Evolutionary conservation across 2,888 invertebrate species (phyloP).

Genomic region (Melinaea marsaeus): DNA sequence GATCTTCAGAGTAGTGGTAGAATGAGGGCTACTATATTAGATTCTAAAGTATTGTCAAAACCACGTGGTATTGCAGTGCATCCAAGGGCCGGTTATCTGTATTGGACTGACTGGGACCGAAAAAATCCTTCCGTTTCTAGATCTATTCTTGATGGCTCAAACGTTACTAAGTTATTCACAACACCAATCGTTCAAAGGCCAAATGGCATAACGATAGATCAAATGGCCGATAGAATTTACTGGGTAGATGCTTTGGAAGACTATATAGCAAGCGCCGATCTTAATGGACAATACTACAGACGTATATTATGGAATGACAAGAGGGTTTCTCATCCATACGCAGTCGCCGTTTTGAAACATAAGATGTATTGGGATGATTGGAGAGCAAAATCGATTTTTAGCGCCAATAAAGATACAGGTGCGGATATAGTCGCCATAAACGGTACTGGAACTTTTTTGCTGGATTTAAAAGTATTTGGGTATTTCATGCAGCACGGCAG

Average conservation of each 20-base stretch:
- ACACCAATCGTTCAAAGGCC: conserved; percentile 88
- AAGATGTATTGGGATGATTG: conserved; percentile 95
- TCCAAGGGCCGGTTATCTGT: conserved; percentile 86
- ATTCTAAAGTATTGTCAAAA: conserved; percentile 80
- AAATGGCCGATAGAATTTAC: conserved; percentile 87
- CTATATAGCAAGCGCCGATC: conserved; percentile 86
- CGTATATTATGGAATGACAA: conserved; percentile 81
- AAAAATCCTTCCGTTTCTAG: conserved; percentile 87
- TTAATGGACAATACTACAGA: conserved; percentile 83
- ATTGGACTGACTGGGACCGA: conserved; percentile 93
- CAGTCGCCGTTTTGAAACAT: conserved; percentile 90
- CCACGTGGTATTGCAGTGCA: conserved; percentile 91
- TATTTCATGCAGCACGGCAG: conserved; percentile 85
- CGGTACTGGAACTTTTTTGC: conserved; percentile 82
- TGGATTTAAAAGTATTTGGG: conserved; percentile 89
- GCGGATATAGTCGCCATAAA: conserved; percentile 78
- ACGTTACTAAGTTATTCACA: conserved; percentile 81
- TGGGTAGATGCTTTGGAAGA: conserved; percentile 92
- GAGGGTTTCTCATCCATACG: conserved; percentile 89
- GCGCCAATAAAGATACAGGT: conserved; percentile 87
- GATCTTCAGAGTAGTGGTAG: conserved; percentile 77
- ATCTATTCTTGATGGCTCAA: conserved; percentile 87
- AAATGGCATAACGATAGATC: conserved; percentile 91
- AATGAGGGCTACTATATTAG: conserved; percentile 87
- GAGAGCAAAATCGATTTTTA: conserved; percentile 87